Conservation (phyloP, 2,113 vertebrate genomes). For the Mungos mungo region DNA sequence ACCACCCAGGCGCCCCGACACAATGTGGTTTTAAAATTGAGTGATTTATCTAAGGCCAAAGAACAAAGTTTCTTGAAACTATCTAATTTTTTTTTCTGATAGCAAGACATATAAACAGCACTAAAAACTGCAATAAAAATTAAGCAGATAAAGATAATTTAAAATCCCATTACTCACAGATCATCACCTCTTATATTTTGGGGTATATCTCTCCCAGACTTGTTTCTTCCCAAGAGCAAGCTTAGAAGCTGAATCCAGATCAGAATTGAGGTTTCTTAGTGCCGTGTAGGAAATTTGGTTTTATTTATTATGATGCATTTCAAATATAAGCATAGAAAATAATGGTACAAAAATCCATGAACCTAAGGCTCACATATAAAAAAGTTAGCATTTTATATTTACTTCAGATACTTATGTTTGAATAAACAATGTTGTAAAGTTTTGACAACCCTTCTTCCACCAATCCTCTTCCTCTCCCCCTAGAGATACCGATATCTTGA, state of each 20-base stretch:
- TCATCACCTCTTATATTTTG: background rate
- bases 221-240: background rate
- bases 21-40: background rate
- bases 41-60: background rate
- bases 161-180: background rate
- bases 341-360: background rate
- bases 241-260: background rate
- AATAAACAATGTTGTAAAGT: background rate
- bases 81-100: background rate
- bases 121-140: background rate
- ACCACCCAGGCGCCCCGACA: background rate
- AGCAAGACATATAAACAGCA: background rate
- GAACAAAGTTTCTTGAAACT: background rate
- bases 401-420: background rate
- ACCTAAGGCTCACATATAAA: background rate
- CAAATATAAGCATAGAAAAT: background rate
- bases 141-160: background rate
- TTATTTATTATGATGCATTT: background rate
- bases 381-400: background rate
- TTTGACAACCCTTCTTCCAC: background rate
- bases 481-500: background rate
- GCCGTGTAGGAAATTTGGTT: background rate
- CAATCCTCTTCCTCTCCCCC: background rate
- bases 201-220: background rate
- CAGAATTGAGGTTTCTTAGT: background rate